phyloP scores from a whole-genome alignment of 2,113 vertebrate species.

The Caretta caretta region DNA sequence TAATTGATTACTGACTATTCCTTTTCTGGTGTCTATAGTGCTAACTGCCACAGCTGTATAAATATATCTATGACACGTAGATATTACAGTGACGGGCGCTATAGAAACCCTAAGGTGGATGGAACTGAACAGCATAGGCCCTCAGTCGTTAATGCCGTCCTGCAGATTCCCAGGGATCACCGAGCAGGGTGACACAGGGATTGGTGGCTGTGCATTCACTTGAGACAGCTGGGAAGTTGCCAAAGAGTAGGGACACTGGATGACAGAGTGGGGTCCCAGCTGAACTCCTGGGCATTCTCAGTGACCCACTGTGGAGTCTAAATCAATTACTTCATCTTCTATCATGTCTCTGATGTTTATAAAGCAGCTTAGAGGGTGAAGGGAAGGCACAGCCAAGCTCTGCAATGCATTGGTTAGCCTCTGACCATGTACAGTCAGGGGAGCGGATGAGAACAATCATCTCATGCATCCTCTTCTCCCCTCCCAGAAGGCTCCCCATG shows the following conservation, averaged over 20 bases:
- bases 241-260: not conserved
- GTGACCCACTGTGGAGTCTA: not conserved
- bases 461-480: not conserved
- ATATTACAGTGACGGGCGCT: not conserved
- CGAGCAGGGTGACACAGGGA: not conserved
- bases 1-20: not conserved
- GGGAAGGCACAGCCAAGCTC: not conserved
- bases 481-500: not conserved
- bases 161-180: not conserved
- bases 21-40: not conserved
- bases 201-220: not conserved
- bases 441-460: not conserved
- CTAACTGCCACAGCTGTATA: accelerated
- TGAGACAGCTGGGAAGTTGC: not conserved
- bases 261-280: not conserved
- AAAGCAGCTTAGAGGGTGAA: not conserved
- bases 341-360: not conserved
- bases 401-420: not conserved
- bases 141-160: not conserved
- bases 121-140: not conserved
- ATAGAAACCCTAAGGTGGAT: not conserved
- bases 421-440: not conserved
- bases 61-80: not conserved
- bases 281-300: not conserved
- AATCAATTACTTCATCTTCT: not conserved